A percentile compares a stretch with the other conserved stretches of the same genome.
phyloP scores from a whole-genome alignment of 2,113 vertebrate genomes.

The Tragulus kanchil region DNA sequence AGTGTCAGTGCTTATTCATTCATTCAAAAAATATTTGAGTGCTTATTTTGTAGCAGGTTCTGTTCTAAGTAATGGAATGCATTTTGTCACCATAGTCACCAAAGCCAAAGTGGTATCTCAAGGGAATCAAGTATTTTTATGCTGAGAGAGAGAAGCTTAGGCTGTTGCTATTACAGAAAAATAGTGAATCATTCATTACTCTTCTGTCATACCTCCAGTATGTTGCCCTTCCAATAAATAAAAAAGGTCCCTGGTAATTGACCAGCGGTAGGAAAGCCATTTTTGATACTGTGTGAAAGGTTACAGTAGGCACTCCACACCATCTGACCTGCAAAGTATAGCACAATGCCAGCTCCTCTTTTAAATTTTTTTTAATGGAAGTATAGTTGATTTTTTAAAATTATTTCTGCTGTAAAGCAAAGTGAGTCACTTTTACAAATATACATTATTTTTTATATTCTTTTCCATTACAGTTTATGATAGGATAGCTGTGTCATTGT shows the following conservation, averaged over 20 bases:
- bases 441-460: neutral
- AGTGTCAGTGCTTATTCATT: neutral
- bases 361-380: neutral
- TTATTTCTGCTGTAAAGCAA: neutral
- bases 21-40: neutral
- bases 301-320: neutral
- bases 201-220: neutral
- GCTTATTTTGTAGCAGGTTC: constrained; percentile 26
- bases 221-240: constrained; percentile 35
- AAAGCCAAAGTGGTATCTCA: neutral
- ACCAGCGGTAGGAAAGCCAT: neutral
- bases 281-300: neutral
- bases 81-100: constrained; percentile 55
- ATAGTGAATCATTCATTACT: constrained; percentile 33
- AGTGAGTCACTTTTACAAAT: neutral
- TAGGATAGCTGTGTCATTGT: neutral
- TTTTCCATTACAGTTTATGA: neutral
- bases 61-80: constrained; percentile 48
- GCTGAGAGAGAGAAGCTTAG: neutral
- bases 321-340: neutral
- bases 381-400: neutral
- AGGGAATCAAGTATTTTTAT: constrained; percentile 55
- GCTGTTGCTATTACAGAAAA: neutral
- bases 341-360: neutral
- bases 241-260: constrained; percentile 25